Base-by-base conservation (phyloP, 2,113 vertebrate species). In the Mormyrus lacerda region DNA sequence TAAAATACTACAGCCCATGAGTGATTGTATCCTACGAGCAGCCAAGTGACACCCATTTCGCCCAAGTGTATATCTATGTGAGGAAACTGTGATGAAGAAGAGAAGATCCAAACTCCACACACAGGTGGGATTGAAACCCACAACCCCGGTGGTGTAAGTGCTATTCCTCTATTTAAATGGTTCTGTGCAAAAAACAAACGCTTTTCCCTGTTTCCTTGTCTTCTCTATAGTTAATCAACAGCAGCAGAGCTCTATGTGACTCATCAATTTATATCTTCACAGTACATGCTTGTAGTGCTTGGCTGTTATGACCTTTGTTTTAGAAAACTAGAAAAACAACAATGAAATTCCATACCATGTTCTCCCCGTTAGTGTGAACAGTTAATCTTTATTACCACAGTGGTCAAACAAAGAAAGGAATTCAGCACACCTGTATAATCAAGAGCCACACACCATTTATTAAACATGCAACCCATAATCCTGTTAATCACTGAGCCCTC, bases 401-500 rank as follows among this genome's bases (percentile, higher is more conserved):
- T 87, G 48, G 85, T 50, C 85, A 87, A 87, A 87, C 45, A 7
- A 27, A 83, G 79, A 76, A 39, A 85, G 44, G n/a, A n/a, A 85
- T 15, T 31, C 35, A 89, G 90, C 93, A 91, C 90, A 90, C 91
- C 92, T 91, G 91, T 90, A 91, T 92, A 92, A 94, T 94, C 91
- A 93, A 93, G 92, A 91, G 91, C 92, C 94, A 93, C 93, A 94
- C 82, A 90, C 90, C 92, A 93, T 93, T 94, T 94, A 95, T 95
- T 95, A 94, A 93, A 94, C 94, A 94, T 94, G 93, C 93, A 90
- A 92, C 93, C 91, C 88, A 93, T 94, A 94, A 95, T 95, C 94
- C 35, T 94, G 92, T 27, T 85, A 85, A 85, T 85, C 44, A 85
- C 83, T 27, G n/a, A 93, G 85, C 15, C 93, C 83, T 85, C 85